Evolutionary conservation across 2,888 invertebrate genomes (phyloP), one percentile per base, ranked within the genome.

Genomic region (Temnothorax unifasciatus): DNA sequence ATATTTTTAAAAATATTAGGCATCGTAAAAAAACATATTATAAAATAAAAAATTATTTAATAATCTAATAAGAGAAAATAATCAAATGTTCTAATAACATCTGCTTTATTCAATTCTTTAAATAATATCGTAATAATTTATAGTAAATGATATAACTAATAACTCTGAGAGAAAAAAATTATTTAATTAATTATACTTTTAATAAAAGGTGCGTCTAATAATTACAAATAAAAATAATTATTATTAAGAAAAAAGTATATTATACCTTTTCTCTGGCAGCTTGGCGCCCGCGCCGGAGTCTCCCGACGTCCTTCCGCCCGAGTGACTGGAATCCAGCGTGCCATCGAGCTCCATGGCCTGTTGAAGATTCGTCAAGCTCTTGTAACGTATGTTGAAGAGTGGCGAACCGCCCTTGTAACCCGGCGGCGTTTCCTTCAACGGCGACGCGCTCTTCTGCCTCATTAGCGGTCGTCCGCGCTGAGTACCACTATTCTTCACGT

Each of bases 261-360:
- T 83, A 94, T 84, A 94, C 93, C 97, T 96, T 94, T 98, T 98
- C 93, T 98, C 98, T 79, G 98, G 98, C 92, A 98, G 96, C 93
- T 98, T 98, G 6, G 97, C 97, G 2, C 97, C 97, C 68, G 96
- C 96, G 0, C 96, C 97, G 5, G 98, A 98, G 94, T 98, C 98
- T 2, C 98, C 98, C 15, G 98, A 98, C 6, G 97, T 98, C 79
- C 98, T 96, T 1, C 98, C 98, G 52, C 98, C 98, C 41, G 98
- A 98, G 95, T 98, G 97, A 94, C 98, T 98, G 54, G 98, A 98
- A 93, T 98, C 98, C 88, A 98, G 95, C n/a, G 98, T 98, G 0
- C 98, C 98, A 93, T 97, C 97, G 57, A 97, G 95, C 94, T 95
- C 96, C 95, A 95, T 97, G 21, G 96, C 97, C 94, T 97, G 97